These are phyloP conservation scores for Chrysodeixis includens DNA, from an alignment of 2,888 invertebrate genomes.

Conservation along the genomic window DNA sequence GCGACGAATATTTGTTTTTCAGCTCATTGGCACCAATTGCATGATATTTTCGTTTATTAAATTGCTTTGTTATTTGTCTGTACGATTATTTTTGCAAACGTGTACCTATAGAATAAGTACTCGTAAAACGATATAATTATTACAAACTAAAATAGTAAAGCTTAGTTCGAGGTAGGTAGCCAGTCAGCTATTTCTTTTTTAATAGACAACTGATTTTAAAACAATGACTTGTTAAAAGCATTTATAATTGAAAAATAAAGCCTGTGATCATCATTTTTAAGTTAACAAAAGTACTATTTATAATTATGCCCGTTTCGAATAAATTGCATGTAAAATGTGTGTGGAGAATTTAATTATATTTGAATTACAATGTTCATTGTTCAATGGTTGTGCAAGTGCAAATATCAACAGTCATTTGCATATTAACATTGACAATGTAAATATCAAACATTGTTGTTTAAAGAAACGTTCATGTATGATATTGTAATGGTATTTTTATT, in stretches of 20 bases:
- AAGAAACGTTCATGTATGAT: not conserved
- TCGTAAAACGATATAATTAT: no score
- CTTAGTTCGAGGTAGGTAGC: no score
- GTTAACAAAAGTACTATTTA: not conserved
- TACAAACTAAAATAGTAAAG: no score
- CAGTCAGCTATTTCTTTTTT: no score
- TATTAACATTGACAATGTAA: not conserved
- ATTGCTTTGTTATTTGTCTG: slow-evolving; percentile 3
- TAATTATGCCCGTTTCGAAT: not conserved
- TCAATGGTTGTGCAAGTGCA: not conserved
- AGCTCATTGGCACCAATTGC: not conserved
- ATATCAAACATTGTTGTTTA: not conserved
- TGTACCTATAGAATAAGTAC: slow-evolving; percentile 3
- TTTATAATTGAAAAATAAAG: no score
- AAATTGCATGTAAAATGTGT: not conserved
- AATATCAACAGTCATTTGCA: slow-evolving; percentile 6
- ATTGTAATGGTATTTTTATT: not conserved
- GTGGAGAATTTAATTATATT: not conserved
- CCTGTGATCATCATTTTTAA: not conserved
- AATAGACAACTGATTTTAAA: no score
- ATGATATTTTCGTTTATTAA: not conserved
- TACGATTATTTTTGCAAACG: slow-evolving; percentile 13
- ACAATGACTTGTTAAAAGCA: no score
- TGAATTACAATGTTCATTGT: not conserved
- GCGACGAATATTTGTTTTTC: not conserved